phyloP scores from a whole-genome alignment of 2,888 invertebrate genomes.

The Itoplectis maculator region DNA sequence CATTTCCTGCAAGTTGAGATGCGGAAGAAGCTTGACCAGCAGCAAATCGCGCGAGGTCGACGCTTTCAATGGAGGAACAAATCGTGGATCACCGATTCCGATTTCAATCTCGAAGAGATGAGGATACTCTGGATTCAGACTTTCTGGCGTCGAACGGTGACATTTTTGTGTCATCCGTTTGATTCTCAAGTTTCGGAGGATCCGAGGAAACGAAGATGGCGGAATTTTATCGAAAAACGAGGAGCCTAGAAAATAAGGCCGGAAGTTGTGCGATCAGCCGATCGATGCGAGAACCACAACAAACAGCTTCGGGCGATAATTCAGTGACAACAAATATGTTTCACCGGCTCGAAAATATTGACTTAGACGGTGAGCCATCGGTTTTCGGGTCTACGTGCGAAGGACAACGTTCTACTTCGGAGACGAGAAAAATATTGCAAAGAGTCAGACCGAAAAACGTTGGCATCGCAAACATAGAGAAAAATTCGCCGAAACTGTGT shows the following conservation, averaged over 20 bases:
- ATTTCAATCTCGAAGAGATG: slow-evolving; percentile 14
- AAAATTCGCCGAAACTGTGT: slow-evolving; percentile 43
- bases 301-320: no score
- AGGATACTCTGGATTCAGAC: slow-evolving; percentile 49
- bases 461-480: background rate
- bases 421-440: no score
- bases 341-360: no score
- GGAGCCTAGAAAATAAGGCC: no score
- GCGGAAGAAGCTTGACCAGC: background rate
- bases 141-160: slow-evolving; percentile 44
- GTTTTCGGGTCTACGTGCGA: no score
- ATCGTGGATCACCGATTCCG: slow-evolving; percentile 47
- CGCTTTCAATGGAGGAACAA: slow-evolving; percentile 18
- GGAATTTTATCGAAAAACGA: background rate
- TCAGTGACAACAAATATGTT: no score
- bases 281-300: no score
- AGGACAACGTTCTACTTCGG: no score
- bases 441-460: no score
- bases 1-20: slow-evolving; percentile 33
- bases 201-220: background rate
- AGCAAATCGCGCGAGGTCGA: background rate
- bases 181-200: background rate
- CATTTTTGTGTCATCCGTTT: slow-evolving; percentile 13
- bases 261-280: no score
- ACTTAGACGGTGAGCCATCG: no score